A percentile compares a stretch with the other conserved stretches of the same genome.
Evolutionary conservation across 2,888 invertebrate species (phyloP).

Genomic region (Sinotaia quadrata): DNA sequence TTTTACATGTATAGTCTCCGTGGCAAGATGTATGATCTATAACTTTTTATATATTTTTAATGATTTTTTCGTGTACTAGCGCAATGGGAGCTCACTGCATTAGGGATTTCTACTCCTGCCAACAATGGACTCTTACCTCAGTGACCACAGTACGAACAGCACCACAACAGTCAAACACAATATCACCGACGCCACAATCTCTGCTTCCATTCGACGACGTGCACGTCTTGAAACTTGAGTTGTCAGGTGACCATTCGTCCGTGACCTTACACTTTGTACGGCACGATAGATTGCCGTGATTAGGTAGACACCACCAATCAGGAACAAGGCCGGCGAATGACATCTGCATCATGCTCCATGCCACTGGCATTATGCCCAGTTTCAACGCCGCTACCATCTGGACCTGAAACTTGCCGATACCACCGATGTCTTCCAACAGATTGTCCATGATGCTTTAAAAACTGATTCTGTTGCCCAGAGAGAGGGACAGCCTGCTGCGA

Average conservation of each 20-base stretch:
- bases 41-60: too few relatives aligned
- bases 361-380: neutral
- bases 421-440: neutral
- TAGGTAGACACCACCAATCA: slow-evolving; percentile 2
- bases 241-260: neutral
- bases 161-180: neutral
- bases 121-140: too few relatives aligned
- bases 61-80: too few relatives aligned
- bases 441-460: too few relatives aligned
- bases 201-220: neutral
- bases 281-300: neutral
- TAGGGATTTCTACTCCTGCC: too few relatives aligned
- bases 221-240: neutral
- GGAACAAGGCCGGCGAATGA: slow-evolving; percentile 17
- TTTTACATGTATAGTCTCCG: too few relatives aligned
- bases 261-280: neutral
- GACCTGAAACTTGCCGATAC: slow-evolving; percentile 13
- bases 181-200: neutral
- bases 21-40: too few relatives aligned
- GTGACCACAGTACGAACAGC: slow-evolving; percentile 4
- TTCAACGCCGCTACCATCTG: neutral
- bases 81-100: too few relatives aligned
- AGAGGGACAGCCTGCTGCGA: too few relatives aligned
- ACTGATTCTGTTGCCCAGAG: too few relatives aligned
- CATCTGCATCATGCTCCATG: slow-evolving; percentile 20